A percentile compares a stretch with the other conserved stretches of the same genome.
Evolutionary conservation across 2,113 vertebrate genomes (phyloP).

Genomic region (Sander vitreus): DNA sequence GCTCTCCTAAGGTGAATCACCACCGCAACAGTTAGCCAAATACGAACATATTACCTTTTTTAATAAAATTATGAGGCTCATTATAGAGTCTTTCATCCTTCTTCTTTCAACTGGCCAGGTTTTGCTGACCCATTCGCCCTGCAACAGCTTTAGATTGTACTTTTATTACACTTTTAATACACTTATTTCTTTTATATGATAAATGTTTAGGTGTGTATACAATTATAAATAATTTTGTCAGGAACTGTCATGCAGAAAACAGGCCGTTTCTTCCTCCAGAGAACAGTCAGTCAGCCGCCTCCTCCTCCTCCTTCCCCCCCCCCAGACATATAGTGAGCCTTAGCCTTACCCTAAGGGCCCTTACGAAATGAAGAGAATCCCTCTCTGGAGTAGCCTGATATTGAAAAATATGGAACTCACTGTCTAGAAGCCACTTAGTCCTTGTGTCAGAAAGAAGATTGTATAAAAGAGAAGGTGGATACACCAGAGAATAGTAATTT

Average conservation of each 20-base stretch:
- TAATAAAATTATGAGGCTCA: not conserved
- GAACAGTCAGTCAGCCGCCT: too few species aligned
- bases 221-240: not conserved
- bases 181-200: not conserved
- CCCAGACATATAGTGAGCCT: not conserved
- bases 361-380: constrained; percentile 31
- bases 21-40: not conserved
- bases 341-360: constrained; percentile 19
- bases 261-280: not conserved
- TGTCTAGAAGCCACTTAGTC: constrained; percentile 32
- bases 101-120: not conserved
- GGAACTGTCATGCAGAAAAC: not conserved
- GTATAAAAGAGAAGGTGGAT: constrained; percentile 49
- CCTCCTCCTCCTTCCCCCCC: too few species aligned
- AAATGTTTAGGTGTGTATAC: not conserved
- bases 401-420: constrained; percentile 36
- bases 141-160: not conserved
- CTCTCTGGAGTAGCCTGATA: constrained; percentile 34
- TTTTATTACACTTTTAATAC: too few species aligned
- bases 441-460: constrained; percentile 47
- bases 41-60: not conserved
- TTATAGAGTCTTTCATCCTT: not conserved
- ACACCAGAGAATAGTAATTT: constrained; percentile 54
- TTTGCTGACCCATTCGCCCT: not conserved
- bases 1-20: constrained; percentile 92